These are phyloP conservation scores for Atta texana DNA, from an alignment of 1,140 invertebrate genomes.

Conservation along the genomic window DNA sequence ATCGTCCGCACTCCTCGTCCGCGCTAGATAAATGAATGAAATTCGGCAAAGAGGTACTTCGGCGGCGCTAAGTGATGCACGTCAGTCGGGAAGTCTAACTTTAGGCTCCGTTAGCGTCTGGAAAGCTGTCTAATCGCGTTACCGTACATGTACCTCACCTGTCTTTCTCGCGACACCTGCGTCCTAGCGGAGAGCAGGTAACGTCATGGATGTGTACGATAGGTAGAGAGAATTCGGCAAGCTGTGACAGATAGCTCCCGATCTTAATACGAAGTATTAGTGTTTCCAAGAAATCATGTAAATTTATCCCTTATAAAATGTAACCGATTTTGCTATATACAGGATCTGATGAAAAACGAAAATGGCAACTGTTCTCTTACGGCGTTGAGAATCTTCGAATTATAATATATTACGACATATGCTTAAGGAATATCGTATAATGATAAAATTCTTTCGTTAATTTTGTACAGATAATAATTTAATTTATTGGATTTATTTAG, in stretches of 20 bases:
- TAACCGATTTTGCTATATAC: neutral
- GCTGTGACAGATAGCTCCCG: constrained; percentile 11
- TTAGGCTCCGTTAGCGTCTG: constrained; percentile 56
- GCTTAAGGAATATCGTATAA: neutral
- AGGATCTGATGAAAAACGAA: neutral
- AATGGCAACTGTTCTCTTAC: neutral
- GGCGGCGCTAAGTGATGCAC: constrained; percentile 54
- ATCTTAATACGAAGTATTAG: neutral
- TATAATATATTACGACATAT: neutral
- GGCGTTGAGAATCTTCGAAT: neutral
- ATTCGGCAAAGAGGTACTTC: constrained; percentile 46
- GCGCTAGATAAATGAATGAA: constrained; percentile 54
- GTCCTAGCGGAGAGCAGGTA: constrained; percentile 33
- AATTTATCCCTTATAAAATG: constrained; percentile 7
- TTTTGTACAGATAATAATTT: neutral
- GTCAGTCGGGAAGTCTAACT: constrained; percentile 59
- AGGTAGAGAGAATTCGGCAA: neutral
- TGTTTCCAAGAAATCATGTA: constrained; percentile 9
- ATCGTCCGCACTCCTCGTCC: constrained; percentile 20
- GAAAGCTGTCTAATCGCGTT: constrained; percentile 49
- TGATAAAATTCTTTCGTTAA: neutral
- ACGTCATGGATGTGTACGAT: constrained; percentile 9
- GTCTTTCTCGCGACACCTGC: constrained; percentile 43
- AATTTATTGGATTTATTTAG: neutral
- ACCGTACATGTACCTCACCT: constrained; percentile 59